phyloP scores from a whole-genome alignment of 2,888 invertebrate species.

The Brachyopa scutellaris region DNA sequence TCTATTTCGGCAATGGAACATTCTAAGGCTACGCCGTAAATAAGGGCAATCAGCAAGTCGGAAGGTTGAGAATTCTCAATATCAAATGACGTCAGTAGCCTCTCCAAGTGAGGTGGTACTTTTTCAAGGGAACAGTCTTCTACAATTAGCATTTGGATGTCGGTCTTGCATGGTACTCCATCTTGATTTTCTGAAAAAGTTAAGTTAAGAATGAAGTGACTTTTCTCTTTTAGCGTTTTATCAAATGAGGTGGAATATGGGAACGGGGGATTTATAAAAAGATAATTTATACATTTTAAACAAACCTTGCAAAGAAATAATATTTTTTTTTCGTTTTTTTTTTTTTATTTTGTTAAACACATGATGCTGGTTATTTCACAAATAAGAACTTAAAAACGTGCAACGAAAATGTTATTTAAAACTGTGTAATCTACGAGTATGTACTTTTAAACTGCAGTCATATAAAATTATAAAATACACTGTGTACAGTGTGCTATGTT shows the following conservation, averaged over 20 bases:
- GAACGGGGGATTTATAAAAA: too few species aligned
- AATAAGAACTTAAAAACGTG: slow-evolving; percentile 56
- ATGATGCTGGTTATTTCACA: slow-evolving; percentile 49
- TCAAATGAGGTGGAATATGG: not conserved
- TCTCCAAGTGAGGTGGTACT: slow-evolving; percentile 77
- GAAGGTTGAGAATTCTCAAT: slow-evolving; percentile 65
- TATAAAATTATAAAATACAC: too few species aligned
- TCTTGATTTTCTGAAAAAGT: slow-evolving; percentile 45
- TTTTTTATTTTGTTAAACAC: slow-evolving; percentile 55
- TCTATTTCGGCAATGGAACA: slow-evolving; percentile 76
- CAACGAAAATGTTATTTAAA: slow-evolving; percentile 44
- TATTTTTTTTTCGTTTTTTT: slow-evolving; percentile 11
- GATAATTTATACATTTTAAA: slow-evolving; percentile 35
- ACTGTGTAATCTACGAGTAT: not conserved
- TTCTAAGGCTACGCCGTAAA: slow-evolving; percentile 79
- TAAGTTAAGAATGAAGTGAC: slow-evolving; percentile 29
- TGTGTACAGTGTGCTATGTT: too few species aligned
- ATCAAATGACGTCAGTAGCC: slow-evolving; percentile 72
- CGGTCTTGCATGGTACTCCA: not conserved
- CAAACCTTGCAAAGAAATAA: slow-evolving; percentile 55
- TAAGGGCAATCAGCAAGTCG: slow-evolving; percentile 77
- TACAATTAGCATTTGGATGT: slow-evolving; percentile 68
- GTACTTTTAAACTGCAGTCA: too few species aligned
- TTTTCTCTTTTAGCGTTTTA: slow-evolving; percentile 23
- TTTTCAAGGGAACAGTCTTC: slow-evolving; percentile 76